phyloP scores from a whole-genome alignment of 64 coral and sea anemone species.

The Anthopleura sola region DNA sequence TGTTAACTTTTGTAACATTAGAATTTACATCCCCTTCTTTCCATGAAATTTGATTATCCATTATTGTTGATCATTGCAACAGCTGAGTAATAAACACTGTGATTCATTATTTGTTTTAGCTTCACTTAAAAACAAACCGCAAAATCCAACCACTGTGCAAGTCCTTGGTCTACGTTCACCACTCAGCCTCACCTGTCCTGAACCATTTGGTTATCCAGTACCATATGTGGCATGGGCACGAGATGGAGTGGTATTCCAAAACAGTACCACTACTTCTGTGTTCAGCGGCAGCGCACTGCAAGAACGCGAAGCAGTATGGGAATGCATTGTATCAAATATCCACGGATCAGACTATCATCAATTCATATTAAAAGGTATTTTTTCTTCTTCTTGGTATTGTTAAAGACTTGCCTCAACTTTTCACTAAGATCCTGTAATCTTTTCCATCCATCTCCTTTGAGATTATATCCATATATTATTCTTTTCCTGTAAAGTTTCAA shows the following conservation, averaged over 20 bases:
- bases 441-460: no score
- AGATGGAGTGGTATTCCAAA: constrained; percentile 28
- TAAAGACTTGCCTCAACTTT: no score
- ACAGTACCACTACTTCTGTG: constrained; percentile 12
- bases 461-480: no score
- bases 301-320: not conserved
- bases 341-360: constrained; percentile 18
- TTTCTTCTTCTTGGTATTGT: not conserved
- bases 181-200: constrained; percentile 4
- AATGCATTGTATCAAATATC: not conserved
- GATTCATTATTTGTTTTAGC: not conserved
- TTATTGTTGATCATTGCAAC: no score
- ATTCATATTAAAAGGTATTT: not conserved
- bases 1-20: no score
- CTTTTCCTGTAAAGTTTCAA: no score
- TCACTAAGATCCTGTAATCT: no score
- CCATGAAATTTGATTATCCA: no score
- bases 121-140: not conserved
- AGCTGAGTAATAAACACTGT: no score
- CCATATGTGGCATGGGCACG: constrained; percentile 39
- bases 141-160: not conserved
- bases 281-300: not conserved
- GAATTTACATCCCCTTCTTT: no score
- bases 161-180: not conserved
- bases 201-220: constrained; percentile 26